Evolutionary conservation across 1,140 invertebrate species (phyloP).

Genomic region (Grapholita molesta): DNA sequence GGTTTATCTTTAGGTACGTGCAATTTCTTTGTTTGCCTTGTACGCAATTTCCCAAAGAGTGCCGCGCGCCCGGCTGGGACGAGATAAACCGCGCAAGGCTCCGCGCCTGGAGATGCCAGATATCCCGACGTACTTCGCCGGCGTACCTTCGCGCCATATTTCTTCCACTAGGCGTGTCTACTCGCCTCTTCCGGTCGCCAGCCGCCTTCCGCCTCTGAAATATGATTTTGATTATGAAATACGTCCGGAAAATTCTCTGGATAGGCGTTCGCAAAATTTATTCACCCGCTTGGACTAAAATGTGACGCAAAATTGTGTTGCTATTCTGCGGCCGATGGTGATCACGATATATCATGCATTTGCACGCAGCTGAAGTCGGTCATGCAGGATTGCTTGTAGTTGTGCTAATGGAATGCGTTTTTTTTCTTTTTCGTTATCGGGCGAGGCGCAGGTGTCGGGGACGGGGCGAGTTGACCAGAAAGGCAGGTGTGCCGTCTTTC

Average conservation of each 20-base stretch:
- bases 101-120: constrained; percentile 51
- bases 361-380: not conserved
- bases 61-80: constrained; percentile 28
- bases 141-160: constrained; percentile 38
- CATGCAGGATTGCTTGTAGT: not conserved
- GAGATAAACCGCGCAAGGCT: constrained; percentile 55
- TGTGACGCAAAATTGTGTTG: constrained; percentile 30
- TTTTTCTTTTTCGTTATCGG: constrained; percentile 8
- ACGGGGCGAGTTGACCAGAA: constrained; percentile 24
- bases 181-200: constrained; percentile 32
- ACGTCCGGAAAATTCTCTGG: constrained; percentile 34
- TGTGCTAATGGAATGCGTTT: not conserved
- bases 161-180: constrained; percentile 34
- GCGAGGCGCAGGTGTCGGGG: constrained; percentile 28
- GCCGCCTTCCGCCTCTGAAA: constrained; percentile 36
- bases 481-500: constrained; percentile 27
- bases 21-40: constrained; percentile 69
- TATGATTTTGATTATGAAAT: constrained; percentile 53
- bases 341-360: constrained; percentile 10
- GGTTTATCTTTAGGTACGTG: constrained; percentile 54
- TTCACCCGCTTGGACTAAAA: constrained; percentile 26
- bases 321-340: constrained; percentile 10
- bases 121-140: constrained; percentile 39
- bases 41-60: constrained; percentile 67
- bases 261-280: constrained; percentile 31